Base-by-base conservation (phyloP, 2,797 vertebrate genomes). In the Sebastes iracundus region DNA sequence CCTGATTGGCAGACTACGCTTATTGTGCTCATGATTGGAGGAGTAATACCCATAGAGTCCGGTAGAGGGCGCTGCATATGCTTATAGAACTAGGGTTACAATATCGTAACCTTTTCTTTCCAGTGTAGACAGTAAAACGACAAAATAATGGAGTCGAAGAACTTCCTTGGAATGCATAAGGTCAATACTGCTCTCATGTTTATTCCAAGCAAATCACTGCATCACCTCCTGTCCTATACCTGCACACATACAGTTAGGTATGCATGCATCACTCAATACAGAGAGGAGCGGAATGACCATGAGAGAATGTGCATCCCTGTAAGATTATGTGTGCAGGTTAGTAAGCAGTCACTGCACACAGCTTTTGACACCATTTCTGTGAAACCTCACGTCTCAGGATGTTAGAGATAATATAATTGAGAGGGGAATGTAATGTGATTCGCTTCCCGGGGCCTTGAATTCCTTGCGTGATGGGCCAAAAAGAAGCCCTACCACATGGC, bases 341-440 rank as follows among this genome's bases (percentile, higher is more conserved):
- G 53, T 53, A 22, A 55, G 55, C 18, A 52, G 53, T 22, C 23
- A n/a, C n/a, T 25, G 58, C 42, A 28, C 62, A 77, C 30, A 74
- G 23, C 72, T 32, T 38, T 78, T 75, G 42, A 73, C 63, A 67
- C 7, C 49, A 35, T 65, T 22, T 53, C 23, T 55, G 2, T 61
- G 25, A 66, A 42, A 72, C 42, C 42, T 46, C 42, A 46, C 0
- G 0, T 35, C 62, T 76, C 13, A 25, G 35, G 30, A 75, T 65
- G 25, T 27, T 32, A 27, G 33, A 56, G 46, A 46, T 59, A 13
- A 16, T 56, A 27, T 77, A 82, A 80, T 25, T 64, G 58, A 75
- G 70, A 63, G 25, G 28, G 38, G 58, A 65, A 3, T 65, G 2
- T 70, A 69, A 80, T 75, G 74, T 56, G 28, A 52, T 71, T 84